A percentile compares a stretch with the other conserved stretches of the same genome.
phyloP scores from a whole-genome alignment of 2,888 invertebrate genomes.

The Cyrtodaria siliqua region DNA sequence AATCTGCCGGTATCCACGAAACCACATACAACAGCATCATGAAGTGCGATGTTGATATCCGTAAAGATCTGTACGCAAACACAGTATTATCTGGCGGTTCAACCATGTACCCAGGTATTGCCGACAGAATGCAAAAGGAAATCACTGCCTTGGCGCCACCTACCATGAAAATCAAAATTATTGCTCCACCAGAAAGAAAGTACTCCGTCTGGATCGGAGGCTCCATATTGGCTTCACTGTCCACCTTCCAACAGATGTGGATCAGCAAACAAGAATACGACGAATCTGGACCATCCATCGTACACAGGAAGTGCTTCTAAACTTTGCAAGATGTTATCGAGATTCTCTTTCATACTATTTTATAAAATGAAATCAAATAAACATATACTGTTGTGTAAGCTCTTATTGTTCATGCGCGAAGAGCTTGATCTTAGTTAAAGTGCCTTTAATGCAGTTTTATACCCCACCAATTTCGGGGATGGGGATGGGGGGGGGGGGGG shows the following conservation, averaged over 20 bases:
- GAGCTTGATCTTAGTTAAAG: no score
- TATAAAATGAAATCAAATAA: no score
- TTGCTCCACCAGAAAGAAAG: slow-evolving; percentile 88
- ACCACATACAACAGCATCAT: slow-evolving; percentile 9
- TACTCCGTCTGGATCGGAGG: slow-evolving; percentile 99
- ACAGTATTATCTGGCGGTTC: slow-evolving; percentile 95
- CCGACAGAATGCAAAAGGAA: slow-evolving; percentile 65
- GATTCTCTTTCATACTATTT: no score
- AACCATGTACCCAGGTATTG: slow-evolving; percentile 92
- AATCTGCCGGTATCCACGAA: slow-evolving; percentile 9
- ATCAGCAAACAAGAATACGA: slow-evolving; percentile 80
- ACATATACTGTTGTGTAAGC: no score
- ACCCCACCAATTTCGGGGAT: no score
- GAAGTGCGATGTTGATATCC: slow-evolving; percentile 76
- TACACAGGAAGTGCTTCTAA: slow-evolving; percentile 77
- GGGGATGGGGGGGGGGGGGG: no score
- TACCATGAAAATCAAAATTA: slow-evolving; percentile 64
- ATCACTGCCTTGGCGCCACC: slow-evolving; percentile 55
- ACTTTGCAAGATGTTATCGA: no score
- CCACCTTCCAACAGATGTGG: slow-evolving; percentile 81
- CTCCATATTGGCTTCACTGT: slow-evolving; percentile 95
- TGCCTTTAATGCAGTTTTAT: no score
- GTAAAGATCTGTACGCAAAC: slow-evolving; percentile 80
- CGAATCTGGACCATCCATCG: slow-evolving; percentile 88
- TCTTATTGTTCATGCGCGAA: no score